phyloP scores from a whole-genome alignment of 2,797 vertebrate genomes.

The Chloroceryle inda region DNA sequence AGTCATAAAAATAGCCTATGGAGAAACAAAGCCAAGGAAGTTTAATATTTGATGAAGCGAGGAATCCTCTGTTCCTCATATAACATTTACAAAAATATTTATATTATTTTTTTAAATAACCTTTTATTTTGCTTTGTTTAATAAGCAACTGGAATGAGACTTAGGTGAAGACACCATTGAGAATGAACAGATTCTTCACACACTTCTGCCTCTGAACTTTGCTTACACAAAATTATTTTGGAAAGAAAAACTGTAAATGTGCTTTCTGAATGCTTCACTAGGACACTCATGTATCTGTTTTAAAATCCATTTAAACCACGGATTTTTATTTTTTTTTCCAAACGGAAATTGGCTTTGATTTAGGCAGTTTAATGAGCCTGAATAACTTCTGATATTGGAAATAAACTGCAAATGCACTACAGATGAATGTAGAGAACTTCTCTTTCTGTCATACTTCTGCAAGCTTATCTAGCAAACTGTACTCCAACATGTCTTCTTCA shows the following conservation, averaged over 20 bases:
- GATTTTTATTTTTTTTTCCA: neutral
- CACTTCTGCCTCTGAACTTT: conserved; percentile 24
- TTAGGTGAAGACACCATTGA: conserved; percentile 62
- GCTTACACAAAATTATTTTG: conserved; percentile 46
- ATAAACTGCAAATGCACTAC: neutral
- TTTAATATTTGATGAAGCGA: conserved; percentile 40
- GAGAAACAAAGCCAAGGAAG: conserved; percentile 65
- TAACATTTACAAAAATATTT: conserved; percentile 29
- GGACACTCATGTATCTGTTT: neutral
- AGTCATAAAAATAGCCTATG: conserved; percentile 48
- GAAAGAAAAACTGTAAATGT: conserved; percentile 58
- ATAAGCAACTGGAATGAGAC: conserved; percentile 64
- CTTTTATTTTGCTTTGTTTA: conserved; percentile 63
- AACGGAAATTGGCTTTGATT: neutral
- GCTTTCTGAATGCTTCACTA: neutral
- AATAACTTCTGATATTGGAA: neutral
- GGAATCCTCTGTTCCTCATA: conserved; percentile 53
- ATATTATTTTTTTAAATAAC: neutral
- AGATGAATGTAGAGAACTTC: fast-evolving
- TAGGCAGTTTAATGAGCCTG: neutral
- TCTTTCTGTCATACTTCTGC: neutral
- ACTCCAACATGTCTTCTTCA: neutral
- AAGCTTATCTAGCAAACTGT: neutral
- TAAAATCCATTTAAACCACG: neutral
- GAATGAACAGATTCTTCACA: conserved; percentile 65